Conservation (phyloP, 1,140 invertebrate species). For the Pseudomyrmex concolor region DNA sequence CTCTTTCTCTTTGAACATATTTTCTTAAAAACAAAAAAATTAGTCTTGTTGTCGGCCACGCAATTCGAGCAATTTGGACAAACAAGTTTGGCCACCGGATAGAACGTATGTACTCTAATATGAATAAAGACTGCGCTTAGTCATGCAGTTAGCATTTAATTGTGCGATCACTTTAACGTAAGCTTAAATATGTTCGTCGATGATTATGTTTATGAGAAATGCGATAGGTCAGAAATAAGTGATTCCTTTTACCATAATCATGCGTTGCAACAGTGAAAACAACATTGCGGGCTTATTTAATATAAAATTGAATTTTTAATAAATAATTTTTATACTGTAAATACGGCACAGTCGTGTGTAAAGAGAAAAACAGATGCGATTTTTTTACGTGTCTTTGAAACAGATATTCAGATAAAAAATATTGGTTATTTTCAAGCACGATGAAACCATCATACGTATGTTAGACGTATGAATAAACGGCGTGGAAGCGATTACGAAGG, state of each 20-base stretch:
- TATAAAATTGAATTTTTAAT: no score
- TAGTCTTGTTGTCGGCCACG: not conserved
- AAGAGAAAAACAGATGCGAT: no score
- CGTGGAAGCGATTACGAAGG: conserved; percentile 28
- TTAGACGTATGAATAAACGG: conserved; percentile 7
- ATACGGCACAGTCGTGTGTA: not conserved
- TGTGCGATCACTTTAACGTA: conserved; percentile 13
- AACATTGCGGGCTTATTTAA: not conserved
- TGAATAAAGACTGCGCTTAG: conserved; percentile 11
- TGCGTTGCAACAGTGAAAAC: not conserved
- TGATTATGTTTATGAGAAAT: not conserved
- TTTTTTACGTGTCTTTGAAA: no score
- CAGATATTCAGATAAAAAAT: no score
- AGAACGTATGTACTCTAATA: not conserved
- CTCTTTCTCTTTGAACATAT: not conserved
- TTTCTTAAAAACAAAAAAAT: not conserved
- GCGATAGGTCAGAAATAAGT: not conserved
- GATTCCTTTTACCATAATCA: not conserved
- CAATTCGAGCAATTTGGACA: not conserved
- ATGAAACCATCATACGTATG: not conserved
- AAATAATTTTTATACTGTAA: not conserved
- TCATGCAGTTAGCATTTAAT: conserved; percentile 10
- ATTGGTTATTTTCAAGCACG: no score
- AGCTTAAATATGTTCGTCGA: not conserved
- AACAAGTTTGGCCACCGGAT: not conserved